Percentiles rank a stretch among this genome's conserved stretches.
These are phyloP conservation scores for Ophion ventricosus DNA, from an alignment of 2,888 invertebrate species.

Conservation along the genomic window DNA sequence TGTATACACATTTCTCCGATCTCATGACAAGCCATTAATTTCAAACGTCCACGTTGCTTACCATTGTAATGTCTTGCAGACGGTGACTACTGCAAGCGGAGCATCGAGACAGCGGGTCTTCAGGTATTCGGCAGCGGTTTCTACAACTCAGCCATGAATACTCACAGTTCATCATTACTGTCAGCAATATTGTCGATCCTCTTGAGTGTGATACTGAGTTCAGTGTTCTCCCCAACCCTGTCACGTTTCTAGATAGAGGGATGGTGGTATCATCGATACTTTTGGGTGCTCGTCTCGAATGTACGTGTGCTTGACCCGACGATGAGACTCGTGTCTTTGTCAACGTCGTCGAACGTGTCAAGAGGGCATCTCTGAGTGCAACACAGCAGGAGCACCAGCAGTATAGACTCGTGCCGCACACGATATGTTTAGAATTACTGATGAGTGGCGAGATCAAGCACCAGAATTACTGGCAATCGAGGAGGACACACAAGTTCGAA, in stretches of 20 bases:
- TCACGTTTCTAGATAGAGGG: constrained; percentile 37
- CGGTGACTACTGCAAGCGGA: constrained; percentile 94
- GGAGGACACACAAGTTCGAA: constrained; percentile 23
- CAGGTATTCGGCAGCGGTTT: constrained; percentile 92
- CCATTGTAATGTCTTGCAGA: constrained; percentile 81
- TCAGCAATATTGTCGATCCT: constrained; percentile 58
- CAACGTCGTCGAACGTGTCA: constrained; percentile 53
- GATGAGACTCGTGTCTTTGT: constrained; percentile 36
- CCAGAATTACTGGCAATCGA: constrained; percentile 29
- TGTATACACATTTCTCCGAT: background rate
- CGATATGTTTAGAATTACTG: constrained; percentile 41
- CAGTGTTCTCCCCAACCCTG: constrained; percentile 28
- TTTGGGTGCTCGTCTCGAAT: constrained; percentile 9
- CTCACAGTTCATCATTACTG: constrained; percentile 50
- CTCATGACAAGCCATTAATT: constrained; percentile 6
- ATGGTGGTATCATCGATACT: constrained; percentile 23
- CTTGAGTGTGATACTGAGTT: constrained; percentile 46
- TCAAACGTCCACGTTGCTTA: constrained; percentile 18
- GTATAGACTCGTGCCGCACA: constrained; percentile 4
- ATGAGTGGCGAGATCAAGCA: constrained; percentile 22
- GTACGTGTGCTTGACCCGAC: constrained; percentile 48
- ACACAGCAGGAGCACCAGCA: background rate
- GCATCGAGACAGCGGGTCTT: constrained; percentile 93
- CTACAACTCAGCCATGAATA: constrained; percentile 86
- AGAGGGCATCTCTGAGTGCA: constrained; percentile 40